Percentiles rank a stretch among this genome's conserved stretches.
Conservation (phyloP, 2,797 vertebrate genomes). For the Myotis vivesi region DNA sequence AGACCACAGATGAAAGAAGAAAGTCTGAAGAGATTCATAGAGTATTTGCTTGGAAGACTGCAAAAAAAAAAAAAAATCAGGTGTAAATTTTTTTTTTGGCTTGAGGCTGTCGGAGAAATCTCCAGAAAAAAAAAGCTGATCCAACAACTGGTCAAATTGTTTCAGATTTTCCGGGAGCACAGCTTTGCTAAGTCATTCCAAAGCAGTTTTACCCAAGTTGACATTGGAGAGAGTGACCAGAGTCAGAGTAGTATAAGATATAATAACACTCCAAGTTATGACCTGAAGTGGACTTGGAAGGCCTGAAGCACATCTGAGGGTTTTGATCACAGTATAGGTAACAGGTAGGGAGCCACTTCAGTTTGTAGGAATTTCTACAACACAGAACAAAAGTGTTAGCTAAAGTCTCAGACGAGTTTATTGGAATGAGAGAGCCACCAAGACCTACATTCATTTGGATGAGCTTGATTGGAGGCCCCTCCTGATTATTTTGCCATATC, state of each 20-base stretch:
- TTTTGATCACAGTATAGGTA: background rate
- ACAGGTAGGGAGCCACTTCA: background rate
- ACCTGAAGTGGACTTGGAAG: constrained; percentile 34
- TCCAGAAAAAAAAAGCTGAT: constrained; percentile 50
- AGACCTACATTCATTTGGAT: constrained; percentile 21
- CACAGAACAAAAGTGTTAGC: background rate
- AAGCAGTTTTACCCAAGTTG: constrained; percentile 59
- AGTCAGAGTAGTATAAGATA: constrained; percentile 59
- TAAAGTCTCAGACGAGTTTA: background rate
- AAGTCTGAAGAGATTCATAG: constrained; percentile 38
- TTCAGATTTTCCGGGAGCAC: constrained; percentile 74
- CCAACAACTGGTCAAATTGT: constrained; percentile 39
- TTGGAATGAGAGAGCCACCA: background rate
- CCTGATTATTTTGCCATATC: background rate
- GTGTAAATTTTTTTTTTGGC: constrained; percentile 74
- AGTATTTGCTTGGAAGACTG: constrained; percentile 37
- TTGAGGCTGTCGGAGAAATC: constrained; percentile 32
- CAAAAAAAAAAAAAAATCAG: constrained; percentile 62
- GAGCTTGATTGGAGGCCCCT: constrained; percentile 53
- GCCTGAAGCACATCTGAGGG: background rate
- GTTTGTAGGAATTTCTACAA: background rate
- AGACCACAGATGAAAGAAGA: constrained; percentile 39
- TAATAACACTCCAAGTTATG: constrained; percentile 60
- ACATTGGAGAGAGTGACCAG: constrained; percentile 59
- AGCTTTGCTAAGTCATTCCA: constrained; percentile 72